Evolutionary conservation across 2,888 invertebrate species (phyloP).

Genomic region (Dysmachus trigonus): DNA sequence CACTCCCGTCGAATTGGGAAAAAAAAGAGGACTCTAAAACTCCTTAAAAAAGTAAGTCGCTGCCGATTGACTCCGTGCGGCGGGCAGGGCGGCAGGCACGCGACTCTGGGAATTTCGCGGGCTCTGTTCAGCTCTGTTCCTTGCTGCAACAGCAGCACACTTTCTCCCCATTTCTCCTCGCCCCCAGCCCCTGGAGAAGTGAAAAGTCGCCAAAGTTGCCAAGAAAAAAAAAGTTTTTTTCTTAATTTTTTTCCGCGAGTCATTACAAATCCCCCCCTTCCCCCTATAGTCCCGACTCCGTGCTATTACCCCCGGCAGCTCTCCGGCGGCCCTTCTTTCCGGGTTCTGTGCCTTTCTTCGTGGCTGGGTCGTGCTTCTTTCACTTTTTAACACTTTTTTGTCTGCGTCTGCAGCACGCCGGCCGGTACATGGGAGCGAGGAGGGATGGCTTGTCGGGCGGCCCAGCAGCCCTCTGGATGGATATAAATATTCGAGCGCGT

Average conservation of each 20-base stretch:
- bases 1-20: not conserved
- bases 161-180: not conserved
- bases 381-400: slow-evolving; percentile 41
- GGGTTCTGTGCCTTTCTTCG: not conserved
- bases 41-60: slow-evolving; percentile 8
- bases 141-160: not conserved
- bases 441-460: not conserved
- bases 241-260: slow-evolving; percentile 31
- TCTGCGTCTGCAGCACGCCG: not conserved
- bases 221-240: slow-evolving; percentile 17
- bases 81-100: slow-evolving; percentile 1
- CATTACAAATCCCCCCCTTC: slow-evolving; percentile 6
- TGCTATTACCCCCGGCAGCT: not conserved
- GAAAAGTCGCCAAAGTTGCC: slow-evolving; percentile 5
- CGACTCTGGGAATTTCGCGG: not conserved
- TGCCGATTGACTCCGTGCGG: not conserved
- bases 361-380: slow-evolving; percentile 10
- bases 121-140: too few relatives aligned
- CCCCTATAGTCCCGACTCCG: not conserved
- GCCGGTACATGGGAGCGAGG: not conserved
- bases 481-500: slow-evolving; percentile 41
- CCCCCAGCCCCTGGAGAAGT: not conserved
- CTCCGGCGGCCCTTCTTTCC: not conserved
- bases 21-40: not conserved
- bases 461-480: not conserved